A percentile compares a stretch with the other conserved stretches of the same genome.
phyloP scores from a whole-genome alignment of 2,888 invertebrate genomes.

The Scaptodrosophila latifasciaeformis region DNA sequence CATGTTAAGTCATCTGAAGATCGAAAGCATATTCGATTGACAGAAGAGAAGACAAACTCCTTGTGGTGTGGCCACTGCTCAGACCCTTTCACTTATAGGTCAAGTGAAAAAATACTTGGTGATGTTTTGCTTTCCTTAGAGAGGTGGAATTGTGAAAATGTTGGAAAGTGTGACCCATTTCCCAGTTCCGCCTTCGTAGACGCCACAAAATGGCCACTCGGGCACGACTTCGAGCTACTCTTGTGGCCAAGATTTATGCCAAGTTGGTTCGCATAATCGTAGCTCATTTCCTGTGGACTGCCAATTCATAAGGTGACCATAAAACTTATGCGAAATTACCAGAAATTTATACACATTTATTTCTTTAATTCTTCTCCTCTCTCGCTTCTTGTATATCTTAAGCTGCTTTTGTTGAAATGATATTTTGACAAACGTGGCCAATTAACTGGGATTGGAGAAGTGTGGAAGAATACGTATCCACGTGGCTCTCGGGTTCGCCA shows the following conservation, averaged over 20 bases:
- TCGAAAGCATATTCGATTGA: too few relatives aligned
- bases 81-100: not conserved
- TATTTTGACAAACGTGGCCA: constrained; percentile 38
- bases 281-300: not conserved
- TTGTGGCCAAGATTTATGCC: not conserved
- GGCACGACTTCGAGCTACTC: not conserved
- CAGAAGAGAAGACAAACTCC: too few relatives aligned
- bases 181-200: not conserved
- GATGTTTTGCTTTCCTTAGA: too few relatives aligned
- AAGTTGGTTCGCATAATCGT: not conserved
- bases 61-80: too few relatives aligned
- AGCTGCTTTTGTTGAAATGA: too few relatives aligned
- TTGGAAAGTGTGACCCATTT: not conserved
- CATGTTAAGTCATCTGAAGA: too few relatives aligned
- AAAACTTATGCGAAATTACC: constrained; percentile 3
- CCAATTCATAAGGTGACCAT: not conserved
- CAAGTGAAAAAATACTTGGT: not conserved
- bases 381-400: not conserved
- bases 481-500: not conserved
- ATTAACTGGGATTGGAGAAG: constrained; percentile 20
- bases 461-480: too few relatives aligned
- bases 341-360: constrained; percentile 2
- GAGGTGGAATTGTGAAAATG: not conserved
- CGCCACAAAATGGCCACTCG: not conserved
- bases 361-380: not conserved